Evolutionary conservation across 2,888 invertebrate genomes (phyloP), one percentile per base, ranked within the genome.

Genomic region (Oligia strigilis): DNA sequence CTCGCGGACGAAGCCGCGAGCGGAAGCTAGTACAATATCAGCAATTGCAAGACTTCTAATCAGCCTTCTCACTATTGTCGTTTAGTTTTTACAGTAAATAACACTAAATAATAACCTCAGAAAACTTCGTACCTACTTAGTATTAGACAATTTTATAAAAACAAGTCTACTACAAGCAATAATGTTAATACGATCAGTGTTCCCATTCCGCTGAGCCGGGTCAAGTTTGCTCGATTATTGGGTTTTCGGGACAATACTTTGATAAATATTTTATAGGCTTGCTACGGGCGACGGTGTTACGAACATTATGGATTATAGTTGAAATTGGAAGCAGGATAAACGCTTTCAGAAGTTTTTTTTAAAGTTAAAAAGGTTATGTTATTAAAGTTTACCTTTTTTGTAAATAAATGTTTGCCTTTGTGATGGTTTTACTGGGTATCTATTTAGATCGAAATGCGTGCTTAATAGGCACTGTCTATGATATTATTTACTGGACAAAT

Each of bases 251-350:
- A 77, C 85, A 67, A 78, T 79, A 40, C 40, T 55, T 46, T 69
- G 49, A 80, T 86, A 82, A 88, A 88, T 88, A 86, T 88, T 85
- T 83, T 85, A 88, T 87, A 58, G 75, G 52, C n/a, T 52, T n/a
- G 29, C 75, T 66, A 72, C 58, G 49, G 23, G 23, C 11, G 55
- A 40, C 62, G 29, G 17, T 73, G n/a, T 82, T 52, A 77, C 69
- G 69, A 70, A 82, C 43, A 14, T 46, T 36, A 40, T 67, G n/a
- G 36, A 62, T 36, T 36, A 36, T 49, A 55, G 23, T 75, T 71
- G 75, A 66, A 81, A 81, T 81, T 81, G 67, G 66, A 71, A 60
- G 36, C 23, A 49, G 80, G 17, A 64, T 60, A 60, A 66, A 49
- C 1, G 58, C 23, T 43, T 29, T 40, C 1, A 36, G 17, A 14